Conservation (phyloP, 1,140 invertebrate species). For the Medauroidea extradentata region DNA sequence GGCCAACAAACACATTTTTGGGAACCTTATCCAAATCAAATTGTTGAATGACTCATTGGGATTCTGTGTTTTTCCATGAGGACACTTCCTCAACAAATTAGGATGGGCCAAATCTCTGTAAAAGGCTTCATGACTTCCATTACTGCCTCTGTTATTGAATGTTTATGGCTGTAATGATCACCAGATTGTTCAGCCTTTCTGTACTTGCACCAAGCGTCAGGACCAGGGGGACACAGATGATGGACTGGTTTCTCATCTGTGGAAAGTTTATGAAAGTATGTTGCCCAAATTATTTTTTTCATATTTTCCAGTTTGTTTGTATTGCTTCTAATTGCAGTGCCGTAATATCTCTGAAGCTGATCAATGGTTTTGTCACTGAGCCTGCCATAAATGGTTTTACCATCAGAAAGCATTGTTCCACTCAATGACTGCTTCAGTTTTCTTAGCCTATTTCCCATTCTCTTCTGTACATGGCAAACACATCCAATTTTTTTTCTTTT, state of each 20-base stretch:
- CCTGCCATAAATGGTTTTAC: too few relatives aligned
- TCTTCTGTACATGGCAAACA: slow-evolving; percentile 19
- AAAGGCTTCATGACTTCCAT: slow-evolving; percentile 11
- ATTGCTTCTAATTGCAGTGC: too few relatives aligned
- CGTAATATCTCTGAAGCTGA: too few relatives aligned
- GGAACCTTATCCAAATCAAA: slow-evolving; percentile 10
- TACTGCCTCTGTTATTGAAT: background rate
- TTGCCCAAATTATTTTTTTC: slow-evolving; percentile 20
- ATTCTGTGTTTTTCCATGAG: slow-evolving; percentile 13
- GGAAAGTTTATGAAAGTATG: slow-evolving; percentile 15
- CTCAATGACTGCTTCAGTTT: too few relatives aligned
- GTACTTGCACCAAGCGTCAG: slow-evolving; percentile 9
- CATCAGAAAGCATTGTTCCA: too few relatives aligned
- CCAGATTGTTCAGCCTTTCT: too few relatives aligned
- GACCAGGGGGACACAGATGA: slow-evolving; percentile 5
- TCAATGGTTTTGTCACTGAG: too few relatives aligned
- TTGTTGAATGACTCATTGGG: slow-evolving; percentile 16
- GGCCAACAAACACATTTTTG: slow-evolving; percentile 20
- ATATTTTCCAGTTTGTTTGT: slow-evolving; percentile 16
- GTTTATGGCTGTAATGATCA: too few relatives aligned
- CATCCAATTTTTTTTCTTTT: slow-evolving; percentile 16
- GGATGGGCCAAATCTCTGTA: slow-evolving; percentile 8
- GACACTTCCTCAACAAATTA: slow-evolving; percentile 9
- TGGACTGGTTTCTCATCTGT: too few relatives aligned
- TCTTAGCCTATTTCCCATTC: slow-evolving; percentile 14